These are phyloP conservation scores for Drosophila multiciliata DNA, from an alignment of 2,888 invertebrate genomes.

Conservation along the genomic window DNA sequence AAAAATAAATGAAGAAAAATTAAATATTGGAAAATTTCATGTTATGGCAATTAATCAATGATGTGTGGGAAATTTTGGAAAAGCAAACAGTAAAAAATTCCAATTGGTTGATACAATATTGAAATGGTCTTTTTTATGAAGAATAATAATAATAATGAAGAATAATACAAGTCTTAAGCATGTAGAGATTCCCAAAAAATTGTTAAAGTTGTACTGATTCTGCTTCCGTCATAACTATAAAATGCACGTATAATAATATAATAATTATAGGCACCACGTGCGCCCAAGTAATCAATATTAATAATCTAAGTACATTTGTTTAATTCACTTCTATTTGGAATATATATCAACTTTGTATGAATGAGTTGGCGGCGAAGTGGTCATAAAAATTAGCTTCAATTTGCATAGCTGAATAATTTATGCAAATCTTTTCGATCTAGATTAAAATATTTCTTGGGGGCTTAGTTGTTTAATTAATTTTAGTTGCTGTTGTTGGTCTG, in stretches of 20 bases:
- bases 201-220: background rate
- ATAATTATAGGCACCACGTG: conserved; percentile 6
- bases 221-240: background rate
- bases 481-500: conserved; percentile 13
- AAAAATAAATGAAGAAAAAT: conserved; percentile 1
- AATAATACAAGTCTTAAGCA: background rate
- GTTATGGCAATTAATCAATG: conserved; percentile 14
- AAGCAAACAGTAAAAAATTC: background rate
- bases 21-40: background rate
- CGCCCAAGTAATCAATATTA: conserved; percentile 16
- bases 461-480: conserved; percentile 20
- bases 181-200: background rate
- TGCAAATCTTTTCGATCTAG: conserved; percentile 71
- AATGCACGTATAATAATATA: background rate
- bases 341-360: conserved; percentile 34
- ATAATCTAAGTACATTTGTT: conserved; percentile 49
- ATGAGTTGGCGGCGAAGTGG: conserved; percentile 33
- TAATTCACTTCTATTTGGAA: conserved; percentile 43
- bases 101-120: background rate
- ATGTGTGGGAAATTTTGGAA: background rate
- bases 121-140: too few species aligned
- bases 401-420: conserved; percentile 77
- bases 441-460: conserved; percentile 65
- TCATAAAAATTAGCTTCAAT: conserved; percentile 74
- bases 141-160: too few species aligned